Percentiles rank a stretch among this genome's conserved stretches.
phyloP scores from a whole-genome alignment of 1,140 invertebrate genomes.

The Orius insidiosus region DNA sequence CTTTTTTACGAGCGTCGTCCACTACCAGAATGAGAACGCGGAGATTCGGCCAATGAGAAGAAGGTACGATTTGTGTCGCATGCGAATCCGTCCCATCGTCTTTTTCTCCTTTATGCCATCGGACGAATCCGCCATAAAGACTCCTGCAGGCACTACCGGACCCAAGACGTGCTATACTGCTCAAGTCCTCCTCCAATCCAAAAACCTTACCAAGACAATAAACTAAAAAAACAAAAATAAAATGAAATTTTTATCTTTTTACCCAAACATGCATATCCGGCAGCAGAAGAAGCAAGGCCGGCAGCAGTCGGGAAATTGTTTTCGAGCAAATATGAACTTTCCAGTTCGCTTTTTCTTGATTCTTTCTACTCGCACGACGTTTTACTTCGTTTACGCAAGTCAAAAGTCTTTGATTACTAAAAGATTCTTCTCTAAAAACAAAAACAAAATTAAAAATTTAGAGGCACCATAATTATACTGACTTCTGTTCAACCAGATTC shows the following conservation, averaged over 20 bases:
- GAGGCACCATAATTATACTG: no score
- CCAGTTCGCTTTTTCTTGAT: slow-evolving; percentile 30
- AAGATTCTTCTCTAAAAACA: slow-evolving; percentile 45
- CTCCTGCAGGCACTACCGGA: slow-evolving; percentile 96
- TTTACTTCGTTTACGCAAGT: slow-evolving; percentile 54
- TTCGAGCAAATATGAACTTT: slow-evolving; percentile 77
- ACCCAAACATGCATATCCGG: slow-evolving; percentile 85
- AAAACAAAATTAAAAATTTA: slow-evolving; percentile 13
- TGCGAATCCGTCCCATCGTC: slow-evolving; percentile 65
- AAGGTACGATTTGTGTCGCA: slow-evolving; percentile 52
- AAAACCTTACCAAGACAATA: slow-evolving; percentile 59
- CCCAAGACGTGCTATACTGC: slow-evolving; percentile 65
- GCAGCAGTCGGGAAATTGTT: slow-evolving; percentile 99
- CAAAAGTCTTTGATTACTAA: slow-evolving; percentile 52
- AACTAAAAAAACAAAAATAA: not conserved
- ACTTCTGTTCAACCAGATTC: slow-evolving; percentile 81
- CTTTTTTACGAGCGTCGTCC: slow-evolving; percentile 69
- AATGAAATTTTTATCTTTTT: no score
- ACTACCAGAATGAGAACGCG: slow-evolving; percentile 78
- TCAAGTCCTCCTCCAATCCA: slow-evolving; percentile 62
- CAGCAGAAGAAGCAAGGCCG: slow-evolving; percentile 92
- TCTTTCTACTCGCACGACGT: slow-evolving; percentile 26
- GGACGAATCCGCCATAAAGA: slow-evolving; percentile 73
- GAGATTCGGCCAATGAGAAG: slow-evolving; percentile 79
- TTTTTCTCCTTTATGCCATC: slow-evolving; percentile 61